These are phyloP conservation scores for Willisornis vidua DNA, from an alignment of 2,113 vertebrate species.

Conservation along the genomic window DNA sequence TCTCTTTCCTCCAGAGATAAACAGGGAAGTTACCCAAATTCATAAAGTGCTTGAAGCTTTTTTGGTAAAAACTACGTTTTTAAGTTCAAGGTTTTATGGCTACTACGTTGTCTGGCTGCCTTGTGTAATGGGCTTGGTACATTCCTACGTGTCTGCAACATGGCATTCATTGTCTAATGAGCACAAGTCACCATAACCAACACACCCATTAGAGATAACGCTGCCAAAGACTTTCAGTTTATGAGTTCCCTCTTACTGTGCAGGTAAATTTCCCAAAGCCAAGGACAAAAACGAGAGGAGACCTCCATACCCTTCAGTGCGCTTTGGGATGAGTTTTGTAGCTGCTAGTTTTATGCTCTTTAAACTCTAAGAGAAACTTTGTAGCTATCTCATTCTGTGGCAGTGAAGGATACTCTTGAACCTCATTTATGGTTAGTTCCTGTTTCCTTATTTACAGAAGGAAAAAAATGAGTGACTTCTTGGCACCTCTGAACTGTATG, in stretches of 20 bases:
- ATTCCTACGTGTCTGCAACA: not conserved
- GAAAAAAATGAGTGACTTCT: not conserved
- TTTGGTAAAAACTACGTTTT: not conserved
- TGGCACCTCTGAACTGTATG: not conserved
- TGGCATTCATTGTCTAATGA: not conserved
- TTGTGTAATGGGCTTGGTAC: not conserved
- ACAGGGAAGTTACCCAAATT: not conserved
- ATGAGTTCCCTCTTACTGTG: not conserved
- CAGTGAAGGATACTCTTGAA: not conserved
- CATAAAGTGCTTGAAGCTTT: not conserved
- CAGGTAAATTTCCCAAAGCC: not conserved
- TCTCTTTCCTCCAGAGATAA: not conserved
- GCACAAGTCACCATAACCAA: not conserved
- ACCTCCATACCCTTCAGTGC: rapidly evolving
- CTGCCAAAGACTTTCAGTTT: not conserved
- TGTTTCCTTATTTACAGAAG: not conserved
- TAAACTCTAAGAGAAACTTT: not conserved
- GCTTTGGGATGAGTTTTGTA: not conserved
- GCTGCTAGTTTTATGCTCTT: not conserved
- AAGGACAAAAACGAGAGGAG: not conserved
- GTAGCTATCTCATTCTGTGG: rapidly evolving
- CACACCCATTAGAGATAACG: not conserved
- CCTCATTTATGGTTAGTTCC: not conserved
- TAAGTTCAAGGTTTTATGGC: not conserved
- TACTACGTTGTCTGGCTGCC: rapidly evolving